Evolutionary conservation across 2,797 vertebrate species (phyloP).

Genomic region (Rhabdophis nuchalis): DNA sequence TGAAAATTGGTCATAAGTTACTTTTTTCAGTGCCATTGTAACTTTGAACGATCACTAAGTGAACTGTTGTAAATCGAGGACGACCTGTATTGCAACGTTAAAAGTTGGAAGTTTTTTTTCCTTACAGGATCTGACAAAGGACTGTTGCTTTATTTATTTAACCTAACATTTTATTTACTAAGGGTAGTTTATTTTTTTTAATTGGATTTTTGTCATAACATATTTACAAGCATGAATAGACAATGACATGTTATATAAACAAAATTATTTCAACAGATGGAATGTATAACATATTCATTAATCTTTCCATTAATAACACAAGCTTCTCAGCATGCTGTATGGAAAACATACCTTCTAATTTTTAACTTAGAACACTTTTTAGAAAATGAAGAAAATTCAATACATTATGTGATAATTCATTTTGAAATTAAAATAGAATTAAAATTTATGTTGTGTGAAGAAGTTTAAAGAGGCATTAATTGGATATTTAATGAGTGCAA

Average conservation of each 20-base stretch:
- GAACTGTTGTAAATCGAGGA: neutral
- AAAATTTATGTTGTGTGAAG: constrained; percentile 46
- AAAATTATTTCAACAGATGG: neutral
- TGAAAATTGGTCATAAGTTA: too few relatives aligned
- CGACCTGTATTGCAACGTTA: neutral
- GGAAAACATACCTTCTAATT: neutral
- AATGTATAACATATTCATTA: neutral
- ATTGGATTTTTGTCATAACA: neutral
- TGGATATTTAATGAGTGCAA: constrained; percentile 9
- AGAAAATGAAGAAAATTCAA: constrained; percentile 11
- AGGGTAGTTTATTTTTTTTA: neutral
- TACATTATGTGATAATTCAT: constrained; percentile 21
- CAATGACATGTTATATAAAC: neutral
- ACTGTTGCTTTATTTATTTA: neutral
- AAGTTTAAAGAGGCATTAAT: constrained; percentile 56
- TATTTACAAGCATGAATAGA: neutral
- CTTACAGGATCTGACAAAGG: neutral
- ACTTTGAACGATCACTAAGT: neutral
- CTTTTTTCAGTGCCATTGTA: neutral
- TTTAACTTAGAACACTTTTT: neutral
- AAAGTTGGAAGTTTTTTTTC: neutral
- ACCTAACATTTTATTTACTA: neutral
- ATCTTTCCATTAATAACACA: neutral
- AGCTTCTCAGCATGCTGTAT: neutral
- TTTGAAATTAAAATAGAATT: constrained; percentile 54